Conservation (phyloP, 2,888 invertebrate species). For the Drosophila meridiana region DNA sequence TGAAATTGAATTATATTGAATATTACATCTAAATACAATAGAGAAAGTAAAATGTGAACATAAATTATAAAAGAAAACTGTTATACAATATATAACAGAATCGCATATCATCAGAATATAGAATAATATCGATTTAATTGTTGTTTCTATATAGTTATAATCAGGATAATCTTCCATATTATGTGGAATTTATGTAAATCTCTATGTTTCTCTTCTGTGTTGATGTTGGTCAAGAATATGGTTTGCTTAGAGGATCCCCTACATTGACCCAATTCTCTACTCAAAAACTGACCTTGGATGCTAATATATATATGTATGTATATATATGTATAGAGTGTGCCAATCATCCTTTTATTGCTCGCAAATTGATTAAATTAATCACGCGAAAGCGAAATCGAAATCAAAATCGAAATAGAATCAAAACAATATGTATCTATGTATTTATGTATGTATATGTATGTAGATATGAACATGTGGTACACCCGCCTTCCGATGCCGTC, state of each 20-base stretch:
- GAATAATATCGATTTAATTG: neutral
- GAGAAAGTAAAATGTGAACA: too few species aligned
- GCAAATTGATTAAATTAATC: slow-evolving; percentile 67
- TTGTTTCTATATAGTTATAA: neutral
- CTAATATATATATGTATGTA: neutral
- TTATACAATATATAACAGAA: neutral
- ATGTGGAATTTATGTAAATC: neutral
- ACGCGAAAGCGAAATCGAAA: slow-evolving; percentile 25
- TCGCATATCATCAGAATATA: neutral
- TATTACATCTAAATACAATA: neutral
- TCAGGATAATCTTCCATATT: neutral
- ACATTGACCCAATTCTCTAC: neutral
- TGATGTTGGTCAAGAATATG: slow-evolving; percentile 2
- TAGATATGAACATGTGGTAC: neutral
- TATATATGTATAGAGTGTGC: neutral
- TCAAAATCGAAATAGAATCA: slow-evolving; percentile 23
- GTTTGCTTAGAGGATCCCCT: neutral
- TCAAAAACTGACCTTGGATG: slow-evolving; percentile 16
- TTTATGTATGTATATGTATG: neutral
- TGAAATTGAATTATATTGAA: too few species aligned
- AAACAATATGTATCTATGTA: slow-evolving; percentile 30
- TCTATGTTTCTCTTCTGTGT: neutral
- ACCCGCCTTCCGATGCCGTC: slow-evolving; percentile 17
- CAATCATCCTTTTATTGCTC: slow-evolving; percentile 62
- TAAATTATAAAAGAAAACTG: neutral